These are phyloP conservation scores for Drosophila leontia DNA, from an alignment of 1,140 invertebrate species.

Conservation along the genomic window DNA sequence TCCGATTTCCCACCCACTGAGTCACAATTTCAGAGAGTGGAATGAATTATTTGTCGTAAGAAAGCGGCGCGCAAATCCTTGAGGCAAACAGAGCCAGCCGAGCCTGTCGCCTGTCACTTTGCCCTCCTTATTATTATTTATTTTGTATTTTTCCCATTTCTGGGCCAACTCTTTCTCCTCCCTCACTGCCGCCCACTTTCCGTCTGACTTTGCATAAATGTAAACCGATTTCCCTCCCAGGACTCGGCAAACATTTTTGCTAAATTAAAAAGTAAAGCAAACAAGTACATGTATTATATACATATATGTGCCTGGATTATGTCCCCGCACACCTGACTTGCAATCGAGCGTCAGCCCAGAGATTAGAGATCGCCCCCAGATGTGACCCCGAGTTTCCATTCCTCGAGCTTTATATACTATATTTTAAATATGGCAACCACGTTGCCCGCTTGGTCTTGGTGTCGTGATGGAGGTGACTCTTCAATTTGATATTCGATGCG, in stretches of 20 bases:
- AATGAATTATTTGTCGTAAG: slow-evolving; percentile 51
- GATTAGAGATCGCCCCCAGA: slow-evolving; percentile 25
- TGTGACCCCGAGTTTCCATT: not conserved
- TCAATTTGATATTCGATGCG: not conserved
- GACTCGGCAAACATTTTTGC: slow-evolving; percentile 44
- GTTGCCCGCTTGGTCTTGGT: too few species aligned
- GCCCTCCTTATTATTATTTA: slow-evolving; percentile 6
- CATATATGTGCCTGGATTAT: slow-evolving; percentile 5
- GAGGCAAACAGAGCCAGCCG: slow-evolving; percentile 14
- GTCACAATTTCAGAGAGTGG: slow-evolving; percentile 10
- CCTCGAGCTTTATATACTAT: too few species aligned
- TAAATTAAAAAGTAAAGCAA: slow-evolving; percentile 50
- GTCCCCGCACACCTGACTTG: slow-evolving; percentile 16
- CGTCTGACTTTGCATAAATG: slow-evolving; percentile 53
- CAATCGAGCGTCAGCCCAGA: slow-evolving; percentile 31
- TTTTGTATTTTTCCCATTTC: slow-evolving; percentile 22
- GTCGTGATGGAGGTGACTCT: too few species aligned
- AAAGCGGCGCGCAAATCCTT: slow-evolving; percentile 33
- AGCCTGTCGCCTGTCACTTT: slow-evolving; percentile 3
- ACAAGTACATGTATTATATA: slow-evolving; percentile 15
- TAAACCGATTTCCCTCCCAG: slow-evolving; percentile 34
- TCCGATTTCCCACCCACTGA: slow-evolving; percentile 12
- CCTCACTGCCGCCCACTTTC: slow-evolving; percentile 17
- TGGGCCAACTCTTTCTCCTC: slow-evolving; percentile 33
- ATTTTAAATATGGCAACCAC: slow-evolving; percentile 29